These are phyloP conservation scores for Phyllotreta striolata DNA, from an alignment of 2,888 invertebrate species.

Conservation along the genomic window DNA sequence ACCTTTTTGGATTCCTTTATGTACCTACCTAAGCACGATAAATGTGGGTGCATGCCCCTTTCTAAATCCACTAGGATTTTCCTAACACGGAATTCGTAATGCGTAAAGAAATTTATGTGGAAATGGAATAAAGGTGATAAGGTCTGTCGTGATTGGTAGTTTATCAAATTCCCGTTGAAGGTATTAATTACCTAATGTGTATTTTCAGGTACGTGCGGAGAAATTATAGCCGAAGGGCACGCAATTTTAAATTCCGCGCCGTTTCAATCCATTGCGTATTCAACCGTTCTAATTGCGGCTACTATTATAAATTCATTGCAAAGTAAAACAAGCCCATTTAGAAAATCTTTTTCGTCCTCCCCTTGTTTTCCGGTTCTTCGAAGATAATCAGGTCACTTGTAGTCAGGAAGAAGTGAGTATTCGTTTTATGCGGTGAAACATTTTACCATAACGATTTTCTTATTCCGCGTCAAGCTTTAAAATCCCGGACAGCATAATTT, in stretches of 20 bases:
- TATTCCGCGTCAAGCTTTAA: not conserved
- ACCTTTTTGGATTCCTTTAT: too few species aligned
- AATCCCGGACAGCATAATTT: slow-evolving; percentile 5
- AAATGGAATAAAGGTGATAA: slow-evolving; percentile 15
- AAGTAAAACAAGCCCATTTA: too few species aligned
- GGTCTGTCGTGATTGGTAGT: slow-evolving; percentile 1
- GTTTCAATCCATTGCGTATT: not conserved
- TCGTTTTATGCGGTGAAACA: not conserved
- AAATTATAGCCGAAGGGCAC: slow-evolving; percentile 28
- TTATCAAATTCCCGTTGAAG: slow-evolving; percentile 37
- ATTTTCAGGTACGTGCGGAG: slow-evolving; percentile 30
- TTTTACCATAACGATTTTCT: not conserved
- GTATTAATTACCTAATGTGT: slow-evolving; percentile 40
- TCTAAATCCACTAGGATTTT: slow-evolving; percentile 12
- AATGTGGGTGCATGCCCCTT: slow-evolving; percentile 16
- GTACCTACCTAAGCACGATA: too few species aligned
- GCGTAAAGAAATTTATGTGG: slow-evolving; percentile 18
- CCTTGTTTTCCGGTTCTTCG: too few species aligned
- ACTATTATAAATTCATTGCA: too few species aligned
- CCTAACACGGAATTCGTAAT: slow-evolving; percentile 13
- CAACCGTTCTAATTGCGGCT: too few species aligned
- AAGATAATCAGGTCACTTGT: slow-evolving; percentile 4
- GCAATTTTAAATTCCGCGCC: slow-evolving; percentile 30
- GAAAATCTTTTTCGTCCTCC: too few species aligned
- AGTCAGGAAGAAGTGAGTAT: slow-evolving; percentile 3